Percentiles rank a stretch among this genome's conserved stretches.
Evolutionary conservation across 2,888 invertebrate genomes (phyloP).

Genomic region (Sicus ferrugineus): DNA sequence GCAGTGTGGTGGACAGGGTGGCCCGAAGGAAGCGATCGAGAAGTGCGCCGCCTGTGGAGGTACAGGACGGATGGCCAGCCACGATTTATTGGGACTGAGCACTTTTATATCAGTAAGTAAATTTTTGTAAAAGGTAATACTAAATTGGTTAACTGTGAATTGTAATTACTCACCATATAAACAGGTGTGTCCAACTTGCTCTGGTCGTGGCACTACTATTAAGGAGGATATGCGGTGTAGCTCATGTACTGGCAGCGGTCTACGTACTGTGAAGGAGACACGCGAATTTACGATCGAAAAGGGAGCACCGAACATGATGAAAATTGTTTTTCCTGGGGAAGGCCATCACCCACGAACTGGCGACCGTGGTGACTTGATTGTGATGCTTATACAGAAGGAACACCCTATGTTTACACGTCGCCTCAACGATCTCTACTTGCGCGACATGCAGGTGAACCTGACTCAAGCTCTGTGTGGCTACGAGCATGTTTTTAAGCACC

Average conservation of each 20-base stretch:
- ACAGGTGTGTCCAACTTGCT: slow-evolving; percentile 69
- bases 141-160: background rate
- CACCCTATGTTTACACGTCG: slow-evolving; percentile 82
- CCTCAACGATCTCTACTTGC: slow-evolving; percentile 76
- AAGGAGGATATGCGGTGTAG: slow-evolving; percentile 85
- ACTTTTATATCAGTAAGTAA: slow-evolving; percentile 68
- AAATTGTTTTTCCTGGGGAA: slow-evolving; percentile 85
- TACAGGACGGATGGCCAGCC: slow-evolving; percentile 59
- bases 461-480: slow-evolving; percentile 94
- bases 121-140: background rate
- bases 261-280: slow-evolving; percentile 81
- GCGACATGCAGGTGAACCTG: slow-evolving; percentile 76
- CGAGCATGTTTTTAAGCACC: slow-evolving; percentile 81
- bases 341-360: slow-evolving; percentile 90
- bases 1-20: slow-evolving; percentile 59
- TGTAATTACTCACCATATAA: slow-evolving; percentile 4
- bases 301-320: slow-evolving; percentile 87
- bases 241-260: slow-evolving; percentile 84
- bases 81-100: slow-evolving; percentile 63
- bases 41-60: slow-evolving; percentile 54
- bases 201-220: slow-evolving; percentile 76
- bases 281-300: slow-evolving; percentile 89
- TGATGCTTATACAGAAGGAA: slow-evolving; percentile 81
- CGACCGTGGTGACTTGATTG: slow-evolving; percentile 88
- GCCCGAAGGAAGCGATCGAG: slow-evolving; percentile 48